Evolutionary conservation across 1,140 invertebrate genomes (phyloP), one percentile per base, ranked within the genome.

Genomic region (Drosophila micromelanica): DNA sequence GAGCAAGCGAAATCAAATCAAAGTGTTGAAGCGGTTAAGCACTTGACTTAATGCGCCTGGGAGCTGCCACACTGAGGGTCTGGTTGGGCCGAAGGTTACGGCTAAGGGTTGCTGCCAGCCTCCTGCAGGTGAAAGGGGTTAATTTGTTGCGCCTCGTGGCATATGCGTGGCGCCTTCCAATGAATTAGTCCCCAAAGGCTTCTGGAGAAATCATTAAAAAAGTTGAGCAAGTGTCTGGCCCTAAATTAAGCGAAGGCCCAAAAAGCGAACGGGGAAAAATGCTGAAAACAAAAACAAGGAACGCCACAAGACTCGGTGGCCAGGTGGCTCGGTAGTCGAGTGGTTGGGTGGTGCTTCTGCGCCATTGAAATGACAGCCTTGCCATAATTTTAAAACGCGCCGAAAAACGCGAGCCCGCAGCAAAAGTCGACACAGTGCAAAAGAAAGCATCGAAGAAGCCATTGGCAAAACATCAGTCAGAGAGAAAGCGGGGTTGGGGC

Each of bases 21-120:
- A 89, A 87, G 84, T 87, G 84, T 84, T 87, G 84, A 87, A 89
- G 84, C 84, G 78, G 78, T 71, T 86, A 86, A 86, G 82, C 73
- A 75, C 68, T 75, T 64, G 68, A 75, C 45, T 72, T 59, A 72
- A 82, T 59, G 76, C 35, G 55, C 12, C 23, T 32, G 40, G 40
- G 23, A 30, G 55, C 15, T 9, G 48, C 48, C 5, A 9, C n/a
- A 17, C 30, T 35, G 30, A 7, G 49, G 49, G 15, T 9, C 2
- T 37, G 30, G 15, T 9, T 37, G 52, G 51, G 37, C 1, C 12
- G 46, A 13, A 2, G 27, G 27, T 9, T 15, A 35, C 57, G 84
- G 75, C 76, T 89, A 84, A 87, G 79, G 79, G 76, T 79, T 79
- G 82, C 38, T 62, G 60, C 12, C 37, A 30, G 40, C 23, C 27